These are phyloP conservation scores for Drosophila austrosaltans DNA, from an alignment of 2,888 invertebrate species.

Conservation along the genomic window DNA sequence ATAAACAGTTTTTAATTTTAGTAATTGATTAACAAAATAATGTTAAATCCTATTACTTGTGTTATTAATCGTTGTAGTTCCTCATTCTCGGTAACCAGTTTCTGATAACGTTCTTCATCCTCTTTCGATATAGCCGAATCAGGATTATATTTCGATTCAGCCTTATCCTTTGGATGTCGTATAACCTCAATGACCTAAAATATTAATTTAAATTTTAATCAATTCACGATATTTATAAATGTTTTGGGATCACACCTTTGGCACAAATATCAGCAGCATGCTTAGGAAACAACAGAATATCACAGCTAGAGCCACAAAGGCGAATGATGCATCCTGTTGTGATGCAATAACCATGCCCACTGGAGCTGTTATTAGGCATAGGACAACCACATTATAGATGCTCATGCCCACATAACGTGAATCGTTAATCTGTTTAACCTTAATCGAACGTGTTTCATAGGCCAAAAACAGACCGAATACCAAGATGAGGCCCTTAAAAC, in stretches of 20 bases:
- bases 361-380: slow-evolving; percentile 98
- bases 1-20: neutral
- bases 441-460: slow-evolving; percentile 98
- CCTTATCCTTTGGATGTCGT: slow-evolving; percentile 93
- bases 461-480: slow-evolving; percentile 99
- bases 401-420: slow-evolving; percentile 99
- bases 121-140: slow-evolving; percentile 93
- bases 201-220: neutral
- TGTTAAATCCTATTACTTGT: slow-evolving; percentile 86
- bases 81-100: slow-evolving; percentile 96
- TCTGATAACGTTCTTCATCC: slow-evolving; percentile 97
- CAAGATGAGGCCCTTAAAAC: slow-evolving; percentile 97
- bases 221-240: neutral
- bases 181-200: slow-evolving; percentile 92
- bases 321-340: slow-evolving; percentile 98
- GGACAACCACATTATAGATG: slow-evolving; percentile 99
- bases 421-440: slow-evolving; percentile 98
- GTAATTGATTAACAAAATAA: slow-evolving; percentile 23
- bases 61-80: slow-evolving; percentile 97
- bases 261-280: slow-evolving; percentile 99
- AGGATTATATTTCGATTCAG: slow-evolving; percentile 93
- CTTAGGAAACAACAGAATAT: slow-evolving; percentile 99
- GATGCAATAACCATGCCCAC: slow-evolving; percentile 98
- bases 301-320: slow-evolving; percentile 97
- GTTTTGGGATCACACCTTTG: slow-evolving; percentile 88